Evolutionary conservation across 2,797 vertebrate species (phyloP), one percentile per base, ranked within the genome.

Genomic region (Sebastes miniatus): DNA sequence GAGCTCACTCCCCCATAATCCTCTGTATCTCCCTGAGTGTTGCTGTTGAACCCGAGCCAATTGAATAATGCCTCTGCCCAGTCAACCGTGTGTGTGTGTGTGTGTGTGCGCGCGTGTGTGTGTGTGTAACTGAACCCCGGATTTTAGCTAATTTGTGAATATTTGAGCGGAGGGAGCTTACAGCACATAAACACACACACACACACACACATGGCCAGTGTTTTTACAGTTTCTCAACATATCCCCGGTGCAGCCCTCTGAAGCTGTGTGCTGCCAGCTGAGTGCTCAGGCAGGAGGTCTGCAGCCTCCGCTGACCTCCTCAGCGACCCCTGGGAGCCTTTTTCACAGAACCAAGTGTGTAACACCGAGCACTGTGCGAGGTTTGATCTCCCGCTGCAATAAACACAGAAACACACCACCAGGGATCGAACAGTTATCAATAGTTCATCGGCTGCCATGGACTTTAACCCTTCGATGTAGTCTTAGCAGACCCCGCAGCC

Each of bases 231-330:
- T 87, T 81, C 89, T 78, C 87, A 85, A 82, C 83, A 77, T 20
- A 59, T 83, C 75, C 80, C 85, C 69, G 66, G 50, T 58, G 73
- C 73, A 71, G 76, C 63, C 39, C 36, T 83, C 79, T 85, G 80
- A 84, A 83, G 88, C 84, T 76, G 34, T 39, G 54, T 24, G 84
- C 84, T 91, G 87, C 89, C 90, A 90, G 87, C 88, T 79, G 87
- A 89, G 84, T 58, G 82, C 73, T 85, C 87, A 84, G 87, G 90
- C 91, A 90, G 89, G 89, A 91, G 90, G 86, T 91, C 87, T 58
- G 71, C 74, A 77, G 88, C 84, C 87, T 89, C 78, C 59, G 16
- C 78, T 83, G 90, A 90, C 90, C 92, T 86, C 88, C 87, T 20
- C 83, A 32, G 79, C 6, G 77, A 75, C 88, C 83, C 88, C 80